A percentile compares a stretch with the other conserved stretches of the same genome.
Conservation (phyloP, 2,888 invertebrate species). For the Nephrotoma flavescens region DNA sequence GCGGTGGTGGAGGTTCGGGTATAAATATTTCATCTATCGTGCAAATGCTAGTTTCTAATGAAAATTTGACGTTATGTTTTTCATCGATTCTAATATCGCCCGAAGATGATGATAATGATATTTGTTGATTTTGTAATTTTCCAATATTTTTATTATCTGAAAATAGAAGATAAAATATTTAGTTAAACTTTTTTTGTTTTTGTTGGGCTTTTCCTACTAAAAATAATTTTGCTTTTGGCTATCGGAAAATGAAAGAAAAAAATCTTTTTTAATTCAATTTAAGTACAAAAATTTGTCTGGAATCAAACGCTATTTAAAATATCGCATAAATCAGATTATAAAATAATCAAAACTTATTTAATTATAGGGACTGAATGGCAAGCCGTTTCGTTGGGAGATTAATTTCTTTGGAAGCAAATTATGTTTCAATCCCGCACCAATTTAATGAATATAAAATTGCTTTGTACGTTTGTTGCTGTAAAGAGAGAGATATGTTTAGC, state of each 20-base stretch:
- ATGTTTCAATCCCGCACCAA: too few relatives aligned
- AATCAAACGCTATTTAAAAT: too few relatives aligned
- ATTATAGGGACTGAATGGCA: too few relatives aligned
- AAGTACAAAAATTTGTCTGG: background rate
- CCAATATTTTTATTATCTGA: background rate
- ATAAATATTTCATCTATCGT: slow-evolving; percentile 30
- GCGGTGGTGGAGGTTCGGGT: slow-evolving; percentile 23
- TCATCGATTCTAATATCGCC: background rate
- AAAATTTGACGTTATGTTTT: slow-evolving; percentile 33
- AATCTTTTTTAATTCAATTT: background rate
- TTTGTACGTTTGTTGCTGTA: too few relatives aligned
- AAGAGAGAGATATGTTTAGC: too few relatives aligned
- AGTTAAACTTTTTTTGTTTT: background rate
- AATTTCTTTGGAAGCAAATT: too few relatives aligned
- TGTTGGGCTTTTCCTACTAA: background rate
- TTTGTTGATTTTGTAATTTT: background rate
- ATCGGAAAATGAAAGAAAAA: background rate
- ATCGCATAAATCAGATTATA: too few relatives aligned
- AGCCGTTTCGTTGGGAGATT: too few relatives aligned
- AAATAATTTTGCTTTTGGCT: background rate
- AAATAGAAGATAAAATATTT: background rate
- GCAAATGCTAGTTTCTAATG: slow-evolving; percentile 33
- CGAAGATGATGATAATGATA: background rate
- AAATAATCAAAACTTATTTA: too few relatives aligned
- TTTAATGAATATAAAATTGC: too few relatives aligned